Evolutionary conservation across 1,140 invertebrate species (phyloP).

Genomic region (Zaprionus inermis): DNA sequence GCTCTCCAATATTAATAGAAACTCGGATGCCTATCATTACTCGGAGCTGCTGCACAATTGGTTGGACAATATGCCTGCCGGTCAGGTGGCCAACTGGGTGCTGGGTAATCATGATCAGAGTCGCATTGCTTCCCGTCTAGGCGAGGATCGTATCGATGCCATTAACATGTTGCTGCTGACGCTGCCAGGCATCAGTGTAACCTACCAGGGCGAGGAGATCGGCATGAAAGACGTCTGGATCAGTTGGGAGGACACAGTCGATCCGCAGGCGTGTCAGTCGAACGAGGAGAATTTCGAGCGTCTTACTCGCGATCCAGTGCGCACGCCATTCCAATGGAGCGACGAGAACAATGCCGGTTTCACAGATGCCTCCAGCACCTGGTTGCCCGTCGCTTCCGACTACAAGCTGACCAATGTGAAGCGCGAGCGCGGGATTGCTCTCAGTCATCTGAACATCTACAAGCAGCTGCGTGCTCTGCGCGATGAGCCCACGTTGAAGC

Average conservation of each 20-base stretch:
- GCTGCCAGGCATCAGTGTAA: slow-evolving; percentile 90
- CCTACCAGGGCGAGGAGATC: slow-evolving; percentile 92
- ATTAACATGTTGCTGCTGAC: slow-evolving; percentile 88
- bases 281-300: slow-evolving; percentile 72
- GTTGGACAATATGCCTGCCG: slow-evolving; percentile 86
- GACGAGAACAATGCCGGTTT: slow-evolving; percentile 85
- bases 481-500: slow-evolving; percentile 70
- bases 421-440: slow-evolving; percentile 74
- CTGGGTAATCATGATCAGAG: slow-evolving; percentile 88
- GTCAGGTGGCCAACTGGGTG: slow-evolving; percentile 87
- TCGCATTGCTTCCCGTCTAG: slow-evolving; percentile 87
- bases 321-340: slow-evolving; percentile 90
- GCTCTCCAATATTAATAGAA: slow-evolving; percentile 84
- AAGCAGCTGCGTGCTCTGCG: slow-evolving; percentile 74
- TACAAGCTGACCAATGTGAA: slow-evolving; percentile 86
- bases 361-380: slow-evolving; percentile 86
- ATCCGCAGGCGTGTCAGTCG: slow-evolving; percentile 79
- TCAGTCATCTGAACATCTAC: slow-evolving; percentile 79
- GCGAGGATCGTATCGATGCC: slow-evolving; percentile 87
- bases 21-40: slow-evolving; percentile 86
- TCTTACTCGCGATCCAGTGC: slow-evolving; percentile 86
- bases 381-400: slow-evolving; percentile 88
- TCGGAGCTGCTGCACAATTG: slow-evolving; percentile 86
- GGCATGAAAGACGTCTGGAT: slow-evolving; percentile 89
- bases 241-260: slow-evolving; percentile 85